Percentiles rank a stretch among this genome's conserved stretches.
phyloP scores from a whole-genome alignment of 2,797 vertebrate genomes.

The Chrosomus eos region DNA sequence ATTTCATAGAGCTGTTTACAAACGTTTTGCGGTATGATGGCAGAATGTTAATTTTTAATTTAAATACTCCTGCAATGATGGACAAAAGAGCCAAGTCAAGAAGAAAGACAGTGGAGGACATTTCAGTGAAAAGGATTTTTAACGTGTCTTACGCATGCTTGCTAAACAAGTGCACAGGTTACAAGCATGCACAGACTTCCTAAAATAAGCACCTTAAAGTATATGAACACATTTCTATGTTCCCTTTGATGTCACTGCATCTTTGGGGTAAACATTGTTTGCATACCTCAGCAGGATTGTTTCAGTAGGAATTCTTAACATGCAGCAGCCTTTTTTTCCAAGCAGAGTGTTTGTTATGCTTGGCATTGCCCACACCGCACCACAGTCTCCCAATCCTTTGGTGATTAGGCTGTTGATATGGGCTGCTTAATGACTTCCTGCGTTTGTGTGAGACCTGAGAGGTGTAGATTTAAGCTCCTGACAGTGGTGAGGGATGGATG shows the following conservation, averaged over 20 bases:
- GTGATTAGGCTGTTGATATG: constrained; percentile 28
- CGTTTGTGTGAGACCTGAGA: constrained; percentile 8
- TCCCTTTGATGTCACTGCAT: constrained; percentile 46
- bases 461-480: constrained; percentile 36
- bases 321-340: background rate
- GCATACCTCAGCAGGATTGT: constrained; percentile 30
- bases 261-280: constrained; percentile 35
- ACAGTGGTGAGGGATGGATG: constrained; percentile 44
- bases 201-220: constrained; percentile 46
- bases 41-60: too few species aligned
- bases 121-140: constrained; percentile 11
- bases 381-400: constrained; percentile 29
- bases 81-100: background rate
- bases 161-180: constrained; percentile 28
- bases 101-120: background rate
- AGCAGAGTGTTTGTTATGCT: constrained; percentile 24
- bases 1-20: background rate
- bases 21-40: background rate
- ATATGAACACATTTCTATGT: constrained; percentile 4
- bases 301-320: constrained; percentile 8
- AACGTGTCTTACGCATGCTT: background rate
- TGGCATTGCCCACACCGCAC: constrained; percentile 5
- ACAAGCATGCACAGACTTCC: constrained; percentile 1
- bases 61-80: background rate
- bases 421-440: constrained; percentile 28